Percentiles rank a stretch among this genome's conserved stretches.
Conservation (phyloP, 1,140 invertebrate genomes). For the Drosophila triauraria region DNA sequence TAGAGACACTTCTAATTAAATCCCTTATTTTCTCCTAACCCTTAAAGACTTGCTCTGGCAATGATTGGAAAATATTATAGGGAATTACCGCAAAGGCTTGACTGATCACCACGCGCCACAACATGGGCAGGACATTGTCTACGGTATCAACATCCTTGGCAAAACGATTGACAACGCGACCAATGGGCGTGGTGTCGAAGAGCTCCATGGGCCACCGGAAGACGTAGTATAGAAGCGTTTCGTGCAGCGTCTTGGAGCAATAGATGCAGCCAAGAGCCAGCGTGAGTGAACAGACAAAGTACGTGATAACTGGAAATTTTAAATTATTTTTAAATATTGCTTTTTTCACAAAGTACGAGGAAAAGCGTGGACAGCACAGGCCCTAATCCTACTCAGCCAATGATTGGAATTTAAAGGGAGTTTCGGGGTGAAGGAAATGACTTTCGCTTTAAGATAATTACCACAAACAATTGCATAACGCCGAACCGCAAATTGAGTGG, state of each 20-base stretch:
- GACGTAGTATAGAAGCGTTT: constrained; percentile 87
- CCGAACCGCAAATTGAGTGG: constrained; percentile 83
- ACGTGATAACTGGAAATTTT: constrained; percentile 78
- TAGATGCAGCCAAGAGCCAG: constrained; percentile 84
- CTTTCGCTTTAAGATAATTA: constrained; percentile 56
- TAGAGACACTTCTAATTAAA: not conserved
- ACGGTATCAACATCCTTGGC: constrained; percentile 90
- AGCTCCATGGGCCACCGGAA: constrained; percentile 90
- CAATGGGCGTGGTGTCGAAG: constrained; percentile 92
- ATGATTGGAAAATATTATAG: not conserved
- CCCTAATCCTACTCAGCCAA: constrained; percentile 23
- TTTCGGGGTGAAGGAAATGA: not conserved
- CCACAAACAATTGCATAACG: constrained; percentile 77
- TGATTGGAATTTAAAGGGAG: not conserved
- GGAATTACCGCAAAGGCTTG: constrained; percentile 69
- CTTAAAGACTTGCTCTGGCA: not conserved
- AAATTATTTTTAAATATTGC: not conserved
- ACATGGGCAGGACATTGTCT: constrained; percentile 86
- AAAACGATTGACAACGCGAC: constrained; percentile 91
- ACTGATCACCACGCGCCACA: constrained; percentile 82
- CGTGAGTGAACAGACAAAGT: constrained; percentile 71
- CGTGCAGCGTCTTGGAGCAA: constrained; percentile 86
- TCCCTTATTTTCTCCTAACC: not conserved
- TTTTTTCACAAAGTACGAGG: not conserved
- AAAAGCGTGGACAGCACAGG: constrained; percentile 24